Percentiles rank a stretch among this genome's conserved stretches.
phyloP scores from a whole-genome alignment of 2,113 vertebrate genomes.

The Siphamia tubifer region DNA sequence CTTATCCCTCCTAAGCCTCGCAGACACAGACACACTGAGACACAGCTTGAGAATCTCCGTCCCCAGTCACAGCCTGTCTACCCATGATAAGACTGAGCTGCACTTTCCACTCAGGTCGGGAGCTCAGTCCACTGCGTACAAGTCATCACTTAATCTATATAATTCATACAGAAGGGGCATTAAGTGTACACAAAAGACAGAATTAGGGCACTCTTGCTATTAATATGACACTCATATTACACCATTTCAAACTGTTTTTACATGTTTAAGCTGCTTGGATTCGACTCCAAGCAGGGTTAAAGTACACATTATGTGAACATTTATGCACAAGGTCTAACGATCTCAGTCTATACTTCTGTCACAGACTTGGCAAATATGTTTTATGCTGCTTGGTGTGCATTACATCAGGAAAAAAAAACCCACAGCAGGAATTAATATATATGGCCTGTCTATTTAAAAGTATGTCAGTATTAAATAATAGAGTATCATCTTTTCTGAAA shows the following conservation, averaged over 20 bases:
- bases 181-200: background rate
- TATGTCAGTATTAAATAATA: no score
- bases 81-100: slow-evolving; percentile 21
- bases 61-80: slow-evolving; percentile 20
- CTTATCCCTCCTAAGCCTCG: slow-evolving; percentile 2
- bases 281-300: background rate
- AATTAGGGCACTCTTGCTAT: background rate
- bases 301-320: background rate
- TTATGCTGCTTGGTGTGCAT: no score
- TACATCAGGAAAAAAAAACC: background rate
- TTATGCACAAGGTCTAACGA: background rate
- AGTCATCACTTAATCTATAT: background rate
- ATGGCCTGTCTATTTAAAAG: background rate
- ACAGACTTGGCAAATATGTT: no score
- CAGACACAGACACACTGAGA: background rate
- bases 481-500: slow-evolving; percentile 6
- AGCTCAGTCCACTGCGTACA: background rate
- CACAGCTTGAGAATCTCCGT: background rate
- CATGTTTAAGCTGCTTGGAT: background rate
- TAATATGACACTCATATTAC: no score
- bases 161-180: background rate
- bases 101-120: background rate
- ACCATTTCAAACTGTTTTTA: background rate
- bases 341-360: background rate
- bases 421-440: background rate